Conservation (phyloP, 2,113 vertebrate species). For the Petromus typicus region DNA sequence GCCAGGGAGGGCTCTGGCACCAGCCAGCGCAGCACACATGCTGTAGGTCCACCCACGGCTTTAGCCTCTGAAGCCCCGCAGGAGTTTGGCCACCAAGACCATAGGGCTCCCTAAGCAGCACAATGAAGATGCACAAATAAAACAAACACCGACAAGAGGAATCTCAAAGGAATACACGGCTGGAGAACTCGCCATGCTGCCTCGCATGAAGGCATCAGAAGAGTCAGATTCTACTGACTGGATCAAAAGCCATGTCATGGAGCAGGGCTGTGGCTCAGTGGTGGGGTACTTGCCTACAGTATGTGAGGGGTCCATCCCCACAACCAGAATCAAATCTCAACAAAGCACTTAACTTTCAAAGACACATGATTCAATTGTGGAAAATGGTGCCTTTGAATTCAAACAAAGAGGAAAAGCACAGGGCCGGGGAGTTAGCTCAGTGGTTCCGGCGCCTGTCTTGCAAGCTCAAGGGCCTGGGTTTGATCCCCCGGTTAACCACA, state of each 20-base stretch:
- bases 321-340: background rate
- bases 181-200: background rate
- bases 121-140: background rate
- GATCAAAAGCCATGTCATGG: background rate
- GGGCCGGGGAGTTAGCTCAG: too few species aligned
- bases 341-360: background rate
- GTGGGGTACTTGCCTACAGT: background rate
- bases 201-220: constrained; percentile 32
- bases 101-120: background rate
- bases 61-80: too few species aligned
- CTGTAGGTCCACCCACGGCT: too few species aligned
- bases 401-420: background rate
- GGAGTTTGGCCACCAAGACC: too few species aligned
- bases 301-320: background rate
- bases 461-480: too few species aligned
- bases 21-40: too few species aligned
- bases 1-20: too few species aligned
- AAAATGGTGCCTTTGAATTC: background rate
- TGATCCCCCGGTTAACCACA: too few species aligned
- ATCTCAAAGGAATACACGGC: background rate
- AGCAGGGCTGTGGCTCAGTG: background rate
- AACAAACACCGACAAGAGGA: background rate
- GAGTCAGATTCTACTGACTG: background rate
- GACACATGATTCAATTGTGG: background rate
- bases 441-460: too few species aligned